Percentiles rank a stretch among this genome's conserved stretches.
phyloP scores from a whole-genome alignment of 2,888 invertebrate species.

The Scaptomyza reducta region DNA sequence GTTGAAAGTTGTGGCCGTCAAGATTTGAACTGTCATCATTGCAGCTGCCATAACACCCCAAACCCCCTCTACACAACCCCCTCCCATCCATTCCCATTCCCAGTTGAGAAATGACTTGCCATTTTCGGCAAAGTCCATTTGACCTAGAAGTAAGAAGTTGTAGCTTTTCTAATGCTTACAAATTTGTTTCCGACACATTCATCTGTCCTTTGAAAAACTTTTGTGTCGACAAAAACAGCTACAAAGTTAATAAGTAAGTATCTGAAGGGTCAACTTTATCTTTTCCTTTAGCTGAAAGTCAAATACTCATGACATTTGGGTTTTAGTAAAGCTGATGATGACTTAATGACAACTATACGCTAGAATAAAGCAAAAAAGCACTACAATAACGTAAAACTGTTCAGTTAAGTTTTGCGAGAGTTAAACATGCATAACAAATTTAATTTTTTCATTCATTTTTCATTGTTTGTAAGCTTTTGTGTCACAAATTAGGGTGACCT shows the following conservation, averaged over 20 bases:
- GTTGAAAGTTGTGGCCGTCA: conserved; percentile 21
- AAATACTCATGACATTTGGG: background rate
- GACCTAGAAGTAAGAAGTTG: conserved; percentile 6
- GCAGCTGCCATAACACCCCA: conserved; percentile 14
- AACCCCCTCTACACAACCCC: no score
- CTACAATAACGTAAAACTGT: background rate
- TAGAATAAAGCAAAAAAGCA: background rate
- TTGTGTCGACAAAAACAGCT: conserved; percentile 6
- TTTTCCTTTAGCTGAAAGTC: background rate
- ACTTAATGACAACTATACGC: conserved; percentile 23
- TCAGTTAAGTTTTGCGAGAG: background rate
- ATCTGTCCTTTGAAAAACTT: conserved; percentile 16
- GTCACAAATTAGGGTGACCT: no score
- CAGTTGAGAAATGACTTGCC: conserved; percentile 23
- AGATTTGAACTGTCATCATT: conserved; percentile 35
- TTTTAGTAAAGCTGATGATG: conserved; percentile 17
- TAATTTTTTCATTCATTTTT: no score
- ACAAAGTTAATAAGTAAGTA: conserved; percentile 12
- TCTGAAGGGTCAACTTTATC: conserved; percentile 7
- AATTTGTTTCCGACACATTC: conserved; percentile 2
- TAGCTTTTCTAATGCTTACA: background rate
- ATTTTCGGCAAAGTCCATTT: background rate
- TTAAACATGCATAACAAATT: background rate
- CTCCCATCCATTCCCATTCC: background rate
- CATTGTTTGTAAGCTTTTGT: no score